A percentile compares a stretch with the other conserved stretches of the same genome.
phyloP scores from a whole-genome alignment of 1,140 invertebrate genomes.

The honey bee (Apis mellifera) region Amel_HAv3.1 CM009932.2:10551001-10551500 shows the following conservation, averaged over 20 bases:
- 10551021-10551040: conserved; percentile 73
- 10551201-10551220: conserved; percentile 73
- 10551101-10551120: conserved; percentile 10
- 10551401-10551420: not conserved
- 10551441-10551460: not conserved
- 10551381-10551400: conserved; percentile 4
- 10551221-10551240: conserved; percentile 43
- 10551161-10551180: conserved; percentile 76
- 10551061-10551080: conserved; percentile 51
- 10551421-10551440: not conserved
- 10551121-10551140: conserved; percentile 42
- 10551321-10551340: conserved; percentile 39
- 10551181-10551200: conserved; percentile 74
- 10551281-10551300: conserved; percentile 68
- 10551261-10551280: conserved; percentile 70
- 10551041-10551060: conserved; percentile 67
- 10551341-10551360: conserved; percentile 48
- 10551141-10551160: conserved; percentile 75
- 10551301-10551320: conserved; percentile 39
- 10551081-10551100: not conserved
- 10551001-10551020: conserved; percentile 45
- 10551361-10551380: conserved; percentile 25
- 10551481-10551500: not conserved
- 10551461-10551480: not conserved
- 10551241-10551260: conserved; percentile 73